Evolutionary conservation across 2,888 invertebrate species (phyloP), one percentile per base, ranked within the genome.

Genomic region (Limenitis camilla): DNA sequence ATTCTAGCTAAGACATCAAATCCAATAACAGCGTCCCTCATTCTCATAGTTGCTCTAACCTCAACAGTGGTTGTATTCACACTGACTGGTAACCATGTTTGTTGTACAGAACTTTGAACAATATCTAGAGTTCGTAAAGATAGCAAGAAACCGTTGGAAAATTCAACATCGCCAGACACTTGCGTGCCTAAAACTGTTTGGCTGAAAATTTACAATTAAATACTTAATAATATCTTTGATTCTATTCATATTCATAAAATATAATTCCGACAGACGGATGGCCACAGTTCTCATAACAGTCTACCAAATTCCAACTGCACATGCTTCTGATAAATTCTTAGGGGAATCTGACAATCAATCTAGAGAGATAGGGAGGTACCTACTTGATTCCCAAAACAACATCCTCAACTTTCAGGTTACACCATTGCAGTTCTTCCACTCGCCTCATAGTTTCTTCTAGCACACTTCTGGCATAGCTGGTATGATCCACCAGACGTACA

Each of bases 91-190:
- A 55, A 10, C 82, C 82, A 84, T 0, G 63, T 43, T 61, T 80
- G 79, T 30, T 68, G 66, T 0, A 83, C 65, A 0, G 69, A 63
- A 2, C n/a, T 3, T 5, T 65, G 58, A 0, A 65, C 10, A 2
- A 82, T 63, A 53, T 77, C 77, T 2, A 82, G 35, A 4, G 58
- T 59, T 46, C 74, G 73, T 43, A 82, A 70, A 1, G 79, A 68
- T 2, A 67, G 59, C 0, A 80, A 61, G 45, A 83, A 83, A 0
- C 81, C 81, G n/a, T 82, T 73, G 2, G 52, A 63, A 56, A 76
- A 80, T 0, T 48, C 55, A 0, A 75, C 63, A 1, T 52, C 64
- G 5, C 79, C 82, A 3, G 32, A 30, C 0, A 71, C 61, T 1
- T 61, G 50, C 28, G 55, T 49, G 2, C 60, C 60, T 10, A 78